These are phyloP conservation scores for Buceros bicornis DNA, from an alignment of 2,797 vertebrate genomes.

Conservation along the genomic window DNA sequence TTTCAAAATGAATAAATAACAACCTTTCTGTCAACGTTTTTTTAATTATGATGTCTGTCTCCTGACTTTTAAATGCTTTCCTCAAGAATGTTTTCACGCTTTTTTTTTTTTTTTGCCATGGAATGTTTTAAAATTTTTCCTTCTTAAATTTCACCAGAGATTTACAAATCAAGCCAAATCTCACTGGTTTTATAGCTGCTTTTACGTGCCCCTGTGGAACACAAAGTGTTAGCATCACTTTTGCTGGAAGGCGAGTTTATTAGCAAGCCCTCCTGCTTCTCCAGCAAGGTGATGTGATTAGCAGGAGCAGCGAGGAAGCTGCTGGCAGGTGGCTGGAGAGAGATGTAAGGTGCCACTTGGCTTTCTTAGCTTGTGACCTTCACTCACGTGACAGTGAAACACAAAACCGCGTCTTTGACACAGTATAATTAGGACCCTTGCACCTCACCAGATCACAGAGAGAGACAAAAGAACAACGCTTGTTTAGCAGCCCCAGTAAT, in stretches of 20 bases:
- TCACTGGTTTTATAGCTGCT: conserved; percentile 68
- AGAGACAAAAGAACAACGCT: conserved; percentile 73
- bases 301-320: conserved; percentile 16
- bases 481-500: conserved; percentile 83
- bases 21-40: conserved; percentile 43
- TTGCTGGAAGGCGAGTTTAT: conserved; percentile 66
- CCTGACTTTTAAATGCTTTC: conserved; percentile 71
- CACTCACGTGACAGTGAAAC: conserved; percentile 47
- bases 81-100: conserved; percentile 69
- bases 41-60: conserved; percentile 67
- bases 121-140: conserved; percentile 69
- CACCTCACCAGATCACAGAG: conserved; percentile 51
- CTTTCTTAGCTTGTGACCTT: conserved; percentile 62
- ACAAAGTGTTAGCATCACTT: conserved; percentile 20
- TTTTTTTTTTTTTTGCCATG: conserved; percentile 34
- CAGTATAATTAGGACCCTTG: conserved; percentile 66
- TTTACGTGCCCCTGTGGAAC: conserved; percentile 65
- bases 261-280: conserved; percentile 47
- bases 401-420: conserved; percentile 67
- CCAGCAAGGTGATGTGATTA: conserved; percentile 37
- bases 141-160: conserved; percentile 76
- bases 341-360: conserved; percentile 11
- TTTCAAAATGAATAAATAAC: conserved; percentile 79
- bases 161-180: conserved; percentile 74
- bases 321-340: conserved; percentile 56